Evolutionary conservation across 1,140 invertebrate species (phyloP), one percentile per base, ranked within the genome.

Genomic region (Drosophila insularis): DNA sequence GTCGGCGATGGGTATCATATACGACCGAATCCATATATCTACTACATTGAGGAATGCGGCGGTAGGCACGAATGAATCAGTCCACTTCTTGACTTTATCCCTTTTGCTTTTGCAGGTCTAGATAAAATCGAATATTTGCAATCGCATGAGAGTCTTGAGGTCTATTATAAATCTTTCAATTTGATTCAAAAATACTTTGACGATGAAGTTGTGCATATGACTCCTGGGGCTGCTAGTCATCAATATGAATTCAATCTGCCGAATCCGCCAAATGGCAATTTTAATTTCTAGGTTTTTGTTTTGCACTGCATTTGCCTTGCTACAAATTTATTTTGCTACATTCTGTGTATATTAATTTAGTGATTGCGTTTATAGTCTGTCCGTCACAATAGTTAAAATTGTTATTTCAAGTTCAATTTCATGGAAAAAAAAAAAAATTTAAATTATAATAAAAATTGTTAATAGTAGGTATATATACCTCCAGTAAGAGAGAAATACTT

Each of bases 101-200:
- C 0, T 27, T 27, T 6, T 82, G 68, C 80, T 11, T 11, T 37
- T 37, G 27, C 27, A 98, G 98, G 98, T 82, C 93, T 99, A 81
- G 98, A 99, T 86, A 99, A 99, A 93, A 99, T 99, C 69, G 98
- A 99, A 93, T 98, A 97, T 92, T 93, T 99, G 5, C 98, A 99
- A 92, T 97, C 97, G 10, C 98, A 99, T 92, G 97, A 98, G 91
- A 99, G 99, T 90, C 95, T 97, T 90, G 97, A 99, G 59, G 98
- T 99, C 67, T 99, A 99, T 93, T 96, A 98, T 91, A 98, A 98
- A 91, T 97, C 98, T n/a, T 98, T 98, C 90, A 96, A 98, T 89
- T 97, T 99, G 68, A 99, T 99, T 80, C 98, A 99, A 92, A 96
- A 96, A 91, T 99, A 97, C 93, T 99, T 99, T 92, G 95, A 95